Percentiles rank a stretch among this genome's conserved stretches.
These are phyloP conservation scores for Esox lucius DNA, from an alignment of 2,797 vertebrate genomes.

Conservation along the genomic window DNA sequence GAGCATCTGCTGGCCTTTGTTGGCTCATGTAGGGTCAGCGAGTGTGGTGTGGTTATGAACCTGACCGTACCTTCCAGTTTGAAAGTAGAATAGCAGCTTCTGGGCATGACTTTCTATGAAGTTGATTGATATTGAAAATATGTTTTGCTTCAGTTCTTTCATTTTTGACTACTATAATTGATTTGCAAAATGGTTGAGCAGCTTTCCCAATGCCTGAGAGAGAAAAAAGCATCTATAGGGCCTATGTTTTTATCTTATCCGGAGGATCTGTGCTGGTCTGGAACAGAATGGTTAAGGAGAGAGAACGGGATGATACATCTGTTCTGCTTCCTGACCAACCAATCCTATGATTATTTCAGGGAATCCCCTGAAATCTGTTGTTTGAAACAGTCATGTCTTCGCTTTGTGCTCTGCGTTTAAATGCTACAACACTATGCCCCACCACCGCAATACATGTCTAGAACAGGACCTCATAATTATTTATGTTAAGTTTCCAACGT, in stretches of 20 bases:
- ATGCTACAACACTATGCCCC: background rate
- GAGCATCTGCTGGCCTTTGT: slow-evolving; percentile 5
- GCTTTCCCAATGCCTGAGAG: background rate
- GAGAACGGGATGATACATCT: background rate
- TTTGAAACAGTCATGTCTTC: slow-evolving; percentile 16
- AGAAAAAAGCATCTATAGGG: background rate
- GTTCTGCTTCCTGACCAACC: slow-evolving; percentile 13
- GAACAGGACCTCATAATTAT: background rate
- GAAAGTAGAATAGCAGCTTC: background rate
- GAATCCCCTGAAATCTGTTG: slow-evolving; percentile 10
- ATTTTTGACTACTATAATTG: background rate
- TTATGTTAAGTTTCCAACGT: background rate
- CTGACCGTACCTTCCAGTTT: slow-evolving; percentile 7
- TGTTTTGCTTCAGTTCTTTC: background rate
- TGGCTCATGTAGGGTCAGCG: slow-evolving; percentile 1
- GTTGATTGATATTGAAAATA: background rate
- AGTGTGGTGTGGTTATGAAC: slow-evolving; percentile 16
- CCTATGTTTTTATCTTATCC: background rate
- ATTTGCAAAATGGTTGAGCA: background rate
- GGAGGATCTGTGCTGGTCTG: background rate
- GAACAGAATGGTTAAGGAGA: background rate
- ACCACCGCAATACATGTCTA: background rate
- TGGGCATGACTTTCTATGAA: background rate
- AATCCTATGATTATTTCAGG: slow-evolving; percentile 15
- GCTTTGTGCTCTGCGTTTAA: background rate